A percentile compares a stretch with the other conserved stretches of the same genome.
Evolutionary conservation across 1,140 invertebrate species (phyloP).

Genomic region (Trichonephila inaurata): DNA sequence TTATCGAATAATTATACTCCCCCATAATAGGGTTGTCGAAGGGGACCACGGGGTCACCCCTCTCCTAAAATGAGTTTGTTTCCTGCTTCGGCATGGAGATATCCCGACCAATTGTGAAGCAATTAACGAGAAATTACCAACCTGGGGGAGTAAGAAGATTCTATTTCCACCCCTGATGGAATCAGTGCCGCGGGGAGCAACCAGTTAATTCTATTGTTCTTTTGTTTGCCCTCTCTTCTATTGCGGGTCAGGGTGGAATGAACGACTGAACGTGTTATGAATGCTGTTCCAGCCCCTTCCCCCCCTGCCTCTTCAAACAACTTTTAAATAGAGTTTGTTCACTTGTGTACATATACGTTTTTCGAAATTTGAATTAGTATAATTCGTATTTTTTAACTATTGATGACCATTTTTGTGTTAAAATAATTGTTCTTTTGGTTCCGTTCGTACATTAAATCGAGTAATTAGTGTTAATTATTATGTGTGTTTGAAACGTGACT

Average conservation of each 20-base stretch:
- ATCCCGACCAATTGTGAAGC: slow-evolving; percentile 7
- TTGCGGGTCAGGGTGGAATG: neutral
- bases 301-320: too few relatives aligned
- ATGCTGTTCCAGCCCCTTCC: neutral
- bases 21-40: neutral
- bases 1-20: slow-evolving; percentile 8
- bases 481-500: too few relatives aligned
- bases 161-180: neutral
- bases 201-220: slow-evolving; percentile 20
- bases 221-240: neutral
- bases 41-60: neutral
- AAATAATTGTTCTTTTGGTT: too few relatives aligned
- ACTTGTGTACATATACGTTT: too few relatives aligned
- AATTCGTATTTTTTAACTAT: too few relatives aligned
- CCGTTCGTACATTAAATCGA: too few relatives aligned
- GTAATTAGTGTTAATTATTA: too few relatives aligned
- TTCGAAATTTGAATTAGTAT: too few relatives aligned
- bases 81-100: neutral
- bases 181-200: neutral
- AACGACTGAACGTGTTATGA: neutral
- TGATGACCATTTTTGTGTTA: too few relatives aligned
- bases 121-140: slow-evolving; percentile 32
- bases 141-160: neutral
- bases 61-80: neutral
- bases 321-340: too few relatives aligned